Conservation (phyloP, 2,888 invertebrate species). For the Aphrophora alni region DNA sequence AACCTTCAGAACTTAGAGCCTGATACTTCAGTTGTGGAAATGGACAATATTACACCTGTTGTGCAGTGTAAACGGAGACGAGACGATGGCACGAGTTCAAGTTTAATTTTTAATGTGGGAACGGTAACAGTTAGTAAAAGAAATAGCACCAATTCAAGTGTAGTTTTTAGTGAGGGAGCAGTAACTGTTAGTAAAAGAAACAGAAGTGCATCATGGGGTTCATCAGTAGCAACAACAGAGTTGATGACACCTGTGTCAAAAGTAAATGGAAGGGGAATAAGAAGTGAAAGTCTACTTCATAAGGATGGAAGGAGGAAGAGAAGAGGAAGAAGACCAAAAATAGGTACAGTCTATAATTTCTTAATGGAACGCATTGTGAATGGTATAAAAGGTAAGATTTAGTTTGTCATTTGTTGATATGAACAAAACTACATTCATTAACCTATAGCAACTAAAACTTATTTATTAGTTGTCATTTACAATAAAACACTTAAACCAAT, state of each 20-base stretch:
- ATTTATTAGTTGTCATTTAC: too few species aligned
- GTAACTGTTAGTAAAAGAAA: conserved; percentile 26
- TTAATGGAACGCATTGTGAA: background rate
- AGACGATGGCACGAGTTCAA: conserved; percentile 17
- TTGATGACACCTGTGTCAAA: conserved; percentile 9
- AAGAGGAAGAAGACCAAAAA: conserved; percentile 25
- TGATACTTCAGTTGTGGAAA: background rate
- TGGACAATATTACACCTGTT: conserved; percentile 21
- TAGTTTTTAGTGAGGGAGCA: background rate
- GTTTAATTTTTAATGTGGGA: background rate
- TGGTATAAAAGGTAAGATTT: background rate
- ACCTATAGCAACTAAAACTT: too few species aligned
- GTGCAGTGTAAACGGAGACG: conserved; percentile 31
- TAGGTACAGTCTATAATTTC: background rate
- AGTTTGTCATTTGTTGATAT: too few species aligned
- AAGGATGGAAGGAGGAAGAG: conserved; percentile 28
- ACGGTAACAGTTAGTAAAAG: conserved; percentile 23
- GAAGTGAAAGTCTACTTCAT: conserved; percentile 20
- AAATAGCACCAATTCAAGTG: conserved; percentile 23
- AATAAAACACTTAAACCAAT: too few species aligned
- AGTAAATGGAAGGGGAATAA: conserved; percentile 33
- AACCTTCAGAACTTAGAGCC: background rate
- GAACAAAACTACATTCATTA: too few species aligned
- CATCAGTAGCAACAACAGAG: conserved; percentile 25
- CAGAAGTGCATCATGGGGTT: conserved; percentile 34